Base-by-base conservation (phyloP, 2,113 vertebrate species). In the Alligator mississippiensis region DNA sequence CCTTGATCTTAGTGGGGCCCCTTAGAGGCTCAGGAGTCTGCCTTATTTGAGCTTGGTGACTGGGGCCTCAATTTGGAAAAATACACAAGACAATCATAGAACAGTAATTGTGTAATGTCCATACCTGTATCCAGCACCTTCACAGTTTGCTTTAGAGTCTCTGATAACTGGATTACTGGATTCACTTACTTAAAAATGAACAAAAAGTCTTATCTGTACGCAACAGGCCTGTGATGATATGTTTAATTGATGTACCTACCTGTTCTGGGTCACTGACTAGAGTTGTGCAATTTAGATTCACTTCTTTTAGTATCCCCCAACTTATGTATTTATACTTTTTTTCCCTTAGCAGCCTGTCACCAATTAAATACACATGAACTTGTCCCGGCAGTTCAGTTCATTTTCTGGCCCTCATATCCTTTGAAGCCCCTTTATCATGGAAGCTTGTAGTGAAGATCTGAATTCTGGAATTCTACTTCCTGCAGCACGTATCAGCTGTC, bases 381-480 rank as follows among this genome's bases (percentile, higher is more conserved):
- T 87, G 16, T 24, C n/a, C 90, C 96, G 84, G 84, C 89, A 93
- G 3, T 95, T 95, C 85, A 96, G 58, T 96, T 94, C 96, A 96
- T 93, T 92, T 95, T 97, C 96, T 96, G 95, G 47, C 91, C 96
- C 96, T 95, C 95, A 95, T 96, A 93, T 93, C 80, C 88, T 92
- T 82, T 96, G 86, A 93, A 89, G 82, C 96, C 96, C 96, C 94
- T 91, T 97, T 95, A 78, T 83, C 93, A 89, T 97, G 96, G 96
- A 97, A 57, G 95, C 96, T 97, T 95, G 85, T 96, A 97, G 95
- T 94, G 96, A 96, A 97, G 96, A 97, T 93, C 92, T 92, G 95
- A 96, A 96, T 96, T 96, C 96, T 95, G 96, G 90, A 96, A 96
- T 92, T 96, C 94, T 92, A 95, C 95, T 97, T 95, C 94, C 96